Percentiles rank a stretch among this genome's conserved stretches.
phyloP scores from a whole-genome alignment of 2,888 invertebrate species.

The Lobophora halterata region DNA sequence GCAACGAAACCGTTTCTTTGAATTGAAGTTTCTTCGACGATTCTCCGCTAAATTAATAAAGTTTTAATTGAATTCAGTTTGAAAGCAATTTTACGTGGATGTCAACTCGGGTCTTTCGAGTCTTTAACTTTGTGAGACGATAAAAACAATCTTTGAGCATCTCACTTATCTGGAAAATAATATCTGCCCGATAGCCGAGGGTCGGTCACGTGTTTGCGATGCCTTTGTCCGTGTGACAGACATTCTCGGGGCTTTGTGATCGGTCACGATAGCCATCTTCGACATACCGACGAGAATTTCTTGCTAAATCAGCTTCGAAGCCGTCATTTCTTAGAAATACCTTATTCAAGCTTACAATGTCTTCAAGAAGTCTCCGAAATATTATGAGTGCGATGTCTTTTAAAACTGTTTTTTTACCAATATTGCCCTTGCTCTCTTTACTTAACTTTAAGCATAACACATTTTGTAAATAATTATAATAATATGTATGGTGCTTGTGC shows the following conservation, averaged over 20 bases:
- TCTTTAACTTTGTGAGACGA: slow-evolving; percentile 23
- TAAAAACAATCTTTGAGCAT: slow-evolving; percentile 20
- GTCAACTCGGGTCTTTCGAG: slow-evolving; percentile 46
- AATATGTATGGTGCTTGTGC: too few species aligned
- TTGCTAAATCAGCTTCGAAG: slow-evolving; percentile 45
- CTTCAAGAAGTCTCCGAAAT: slow-evolving; percentile 9
- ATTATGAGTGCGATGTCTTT: too few species aligned
- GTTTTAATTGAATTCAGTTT: slow-evolving; percentile 75
- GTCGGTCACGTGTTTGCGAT: slow-evolving; percentile 43
- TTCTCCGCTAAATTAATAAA: slow-evolving; percentile 76
- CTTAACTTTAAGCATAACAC: too few species aligned
- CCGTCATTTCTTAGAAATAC: slow-evolving; percentile 38
- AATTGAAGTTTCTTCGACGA: slow-evolving; percentile 61
- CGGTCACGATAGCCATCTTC: slow-evolving; percentile 50
- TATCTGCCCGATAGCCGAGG: slow-evolving; percentile 20
- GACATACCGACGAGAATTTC: slow-evolving; percentile 45
- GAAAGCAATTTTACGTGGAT: slow-evolving; percentile 61
- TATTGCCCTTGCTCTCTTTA: too few species aligned
- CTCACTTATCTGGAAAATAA: slow-evolving; percentile 21
- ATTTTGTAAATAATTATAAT: too few species aligned
- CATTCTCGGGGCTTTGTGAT: slow-evolving; percentile 46
- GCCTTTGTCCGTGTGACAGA: slow-evolving; percentile 50
- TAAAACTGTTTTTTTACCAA: too few species aligned
- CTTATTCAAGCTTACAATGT: slow-evolving; percentile 21
- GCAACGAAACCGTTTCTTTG: slow-evolving; percentile 63